Evolutionary conservation across 1,140 invertebrate species (phyloP).

Genomic region (Dreissena rostriformis): DNA sequence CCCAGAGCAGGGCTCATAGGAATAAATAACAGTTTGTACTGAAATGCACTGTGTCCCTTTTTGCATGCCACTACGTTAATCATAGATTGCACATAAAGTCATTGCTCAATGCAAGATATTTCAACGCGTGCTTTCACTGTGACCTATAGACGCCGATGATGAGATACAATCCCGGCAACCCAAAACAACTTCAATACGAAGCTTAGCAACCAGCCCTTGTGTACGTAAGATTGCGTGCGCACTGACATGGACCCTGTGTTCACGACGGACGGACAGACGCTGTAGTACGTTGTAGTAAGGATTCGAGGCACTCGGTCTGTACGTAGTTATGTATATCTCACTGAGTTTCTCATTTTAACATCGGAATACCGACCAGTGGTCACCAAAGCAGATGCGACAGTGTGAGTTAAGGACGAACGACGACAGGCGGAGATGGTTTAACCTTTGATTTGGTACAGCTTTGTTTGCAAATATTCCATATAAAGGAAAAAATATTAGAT

Average conservation of each 20-base stretch:
- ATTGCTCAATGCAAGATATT: too few relatives aligned
- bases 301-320: slow-evolving; percentile 32
- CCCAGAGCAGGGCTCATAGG: too few relatives aligned
- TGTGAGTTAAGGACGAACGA: background rate
- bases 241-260: slow-evolving; percentile 41
- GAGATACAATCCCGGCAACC: background rate
- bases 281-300: slow-evolving; percentile 34
- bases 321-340: background rate
- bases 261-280: slow-evolving; percentile 22
- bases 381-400: background rate
- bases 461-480: background rate
- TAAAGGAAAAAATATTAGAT: background rate
- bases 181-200: slow-evolving; percentile 6
- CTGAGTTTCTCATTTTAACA: background rate
- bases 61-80: too few relatives aligned
- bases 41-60: too few relatives aligned
- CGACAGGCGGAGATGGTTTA: background rate
- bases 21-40: too few relatives aligned
- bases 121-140: background rate
- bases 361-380: background rate
- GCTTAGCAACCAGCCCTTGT: slow-evolving; percentile 32
- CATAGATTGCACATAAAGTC: too few relatives aligned
- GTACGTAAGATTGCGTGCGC: slow-evolving; percentile 22
- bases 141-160: background rate
- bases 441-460: background rate